phyloP scores from a whole-genome alignment of 2,888 invertebrate species.

The Diploptera punctata region DNA sequence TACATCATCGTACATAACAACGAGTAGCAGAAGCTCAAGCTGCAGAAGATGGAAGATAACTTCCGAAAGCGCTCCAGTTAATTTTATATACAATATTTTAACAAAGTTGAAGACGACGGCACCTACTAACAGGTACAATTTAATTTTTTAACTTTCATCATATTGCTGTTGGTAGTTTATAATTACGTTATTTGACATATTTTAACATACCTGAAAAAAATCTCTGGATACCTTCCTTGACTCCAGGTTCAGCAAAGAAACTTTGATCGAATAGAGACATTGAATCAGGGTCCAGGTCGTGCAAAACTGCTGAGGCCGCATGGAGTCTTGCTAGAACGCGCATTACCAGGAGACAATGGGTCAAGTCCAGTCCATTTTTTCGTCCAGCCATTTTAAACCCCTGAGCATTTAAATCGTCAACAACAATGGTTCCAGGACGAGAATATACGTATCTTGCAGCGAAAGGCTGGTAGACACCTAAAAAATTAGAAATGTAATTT shows the following conservation, averaged over 20 bases:
- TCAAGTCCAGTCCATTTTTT: neutral
- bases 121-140: no score
- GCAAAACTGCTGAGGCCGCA: conserved; percentile 3
- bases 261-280: neutral
- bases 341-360: conserved; percentile 7
- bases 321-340: conserved; percentile 1
- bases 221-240: neutral
- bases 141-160: no score
- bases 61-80: no score
- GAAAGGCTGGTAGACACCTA: neutral
- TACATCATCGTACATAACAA: no score
- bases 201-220: conserved; percentile 4
- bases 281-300: neutral
- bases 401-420: conserved; percentile 8
- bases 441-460: neutral
- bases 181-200: no score
- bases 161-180: no score
- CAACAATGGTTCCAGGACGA: neutral
- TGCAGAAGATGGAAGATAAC: no score
- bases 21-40: no score
- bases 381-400: conserved; percentile 8
- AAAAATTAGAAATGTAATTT: no score
- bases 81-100: no score
- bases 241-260: neutral
- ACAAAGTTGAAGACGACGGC: no score